Percentiles rank a stretch among this genome's conserved stretches.
Conservation (phyloP, 2,797 vertebrate species). For the Poecilia velifera region DNA sequence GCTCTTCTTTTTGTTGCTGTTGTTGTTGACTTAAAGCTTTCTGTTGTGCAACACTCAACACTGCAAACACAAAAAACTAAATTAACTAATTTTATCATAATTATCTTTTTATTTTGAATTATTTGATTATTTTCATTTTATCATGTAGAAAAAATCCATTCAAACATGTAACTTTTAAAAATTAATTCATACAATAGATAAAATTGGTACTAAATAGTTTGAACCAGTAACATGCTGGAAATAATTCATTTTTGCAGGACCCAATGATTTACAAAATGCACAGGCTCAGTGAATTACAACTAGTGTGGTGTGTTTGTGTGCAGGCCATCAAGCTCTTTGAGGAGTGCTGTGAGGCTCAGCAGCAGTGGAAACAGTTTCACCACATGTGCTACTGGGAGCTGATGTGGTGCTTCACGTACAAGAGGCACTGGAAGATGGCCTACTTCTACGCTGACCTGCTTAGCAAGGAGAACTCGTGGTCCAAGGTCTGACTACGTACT, state of each 20-base stretch:
- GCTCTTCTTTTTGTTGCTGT: too few relatives aligned
- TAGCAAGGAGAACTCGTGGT: constrained; percentile 97
- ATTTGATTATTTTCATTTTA: not conserved
- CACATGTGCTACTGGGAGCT: constrained; percentile 99
- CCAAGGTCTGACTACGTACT: constrained; percentile 83
- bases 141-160: not conserved
- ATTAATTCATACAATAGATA: not conserved
- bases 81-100: not conserved
- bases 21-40: too few relatives aligned
- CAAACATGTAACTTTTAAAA: not conserved
- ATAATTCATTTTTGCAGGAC: not conserved
- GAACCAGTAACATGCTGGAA: not conserved
- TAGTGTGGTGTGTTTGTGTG: constrained; percentile 8
- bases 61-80: not conserved
- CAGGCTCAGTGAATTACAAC: not conserved
- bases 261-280: not conserved
- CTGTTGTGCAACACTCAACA: not conserved
- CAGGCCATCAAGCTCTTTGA: constrained; percentile 92
- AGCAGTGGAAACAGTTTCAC: constrained; percentile 98
- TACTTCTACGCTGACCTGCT: constrained; percentile 97
- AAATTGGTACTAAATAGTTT: not conserved
- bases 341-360: constrained; percentile 96
- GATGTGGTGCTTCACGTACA: constrained; percentile 99
- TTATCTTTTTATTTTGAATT: too few relatives aligned
- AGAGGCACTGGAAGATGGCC: constrained; percentile 97